phyloP scores from a whole-genome alignment of 2,888 invertebrate genomes.

The Epicampocera succincta region DNA sequence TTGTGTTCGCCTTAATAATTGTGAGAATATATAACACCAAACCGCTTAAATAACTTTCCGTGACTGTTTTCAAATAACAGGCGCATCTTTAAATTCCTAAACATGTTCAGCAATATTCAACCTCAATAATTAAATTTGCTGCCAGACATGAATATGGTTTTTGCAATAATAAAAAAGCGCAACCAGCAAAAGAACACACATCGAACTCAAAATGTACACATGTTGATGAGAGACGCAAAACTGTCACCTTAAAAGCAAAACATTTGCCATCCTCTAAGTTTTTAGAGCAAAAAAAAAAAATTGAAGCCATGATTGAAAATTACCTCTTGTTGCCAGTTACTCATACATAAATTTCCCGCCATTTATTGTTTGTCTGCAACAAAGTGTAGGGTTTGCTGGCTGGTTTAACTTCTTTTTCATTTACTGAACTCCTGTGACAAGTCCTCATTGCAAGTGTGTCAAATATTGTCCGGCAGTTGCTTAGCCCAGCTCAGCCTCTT shows the following conservation, averaged over 20 bases:
- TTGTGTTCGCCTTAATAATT: background rate
- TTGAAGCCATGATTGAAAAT: background rate
- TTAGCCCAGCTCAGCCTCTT: conserved; percentile 28
- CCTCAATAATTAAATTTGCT: conserved; percentile 37
- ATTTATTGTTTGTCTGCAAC: conserved; percentile 34
- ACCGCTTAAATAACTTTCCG: conserved; percentile 4
- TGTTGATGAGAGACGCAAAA: background rate
- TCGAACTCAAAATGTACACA: conserved; percentile 14
- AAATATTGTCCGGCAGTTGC: conserved; percentile 52
- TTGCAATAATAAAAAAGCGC: conserved; percentile 12
- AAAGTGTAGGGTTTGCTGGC: background rate
- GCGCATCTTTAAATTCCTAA: conserved; percentile 50
- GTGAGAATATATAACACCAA: background rate
- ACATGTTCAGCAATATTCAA: conserved; percentile 37
- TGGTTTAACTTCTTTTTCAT: conserved; percentile 10
- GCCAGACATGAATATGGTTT: conserved; percentile 54
- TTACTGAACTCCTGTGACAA: conserved; percentile 63
- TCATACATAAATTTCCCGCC: background rate
- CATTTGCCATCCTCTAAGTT: background rate
- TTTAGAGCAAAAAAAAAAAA: background rate
- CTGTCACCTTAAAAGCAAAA: background rate
- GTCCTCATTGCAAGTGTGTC: conserved; percentile 72
- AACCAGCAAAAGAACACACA: background rate
- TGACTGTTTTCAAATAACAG: conserved; percentile 18
- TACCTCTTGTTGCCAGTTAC: background rate